Conservation (phyloP, 2,113 vertebrate species). For the Marmota flaviventris region DNA sequence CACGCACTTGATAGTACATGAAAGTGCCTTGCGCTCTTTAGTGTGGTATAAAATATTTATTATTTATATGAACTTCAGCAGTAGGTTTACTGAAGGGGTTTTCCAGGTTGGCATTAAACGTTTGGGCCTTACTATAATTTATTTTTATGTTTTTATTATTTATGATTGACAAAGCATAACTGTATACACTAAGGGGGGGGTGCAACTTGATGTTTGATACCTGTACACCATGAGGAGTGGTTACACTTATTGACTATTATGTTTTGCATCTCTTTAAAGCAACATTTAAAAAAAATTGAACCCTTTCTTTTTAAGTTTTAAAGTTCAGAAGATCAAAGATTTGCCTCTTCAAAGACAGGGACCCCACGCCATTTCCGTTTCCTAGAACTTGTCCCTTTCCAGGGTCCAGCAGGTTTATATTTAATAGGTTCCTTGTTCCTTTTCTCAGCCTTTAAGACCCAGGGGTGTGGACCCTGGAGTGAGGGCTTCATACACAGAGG, state of each 20-base stretch:
- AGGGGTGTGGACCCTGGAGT: neutral
- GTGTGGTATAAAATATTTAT: neutral
- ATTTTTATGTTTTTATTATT: neutral
- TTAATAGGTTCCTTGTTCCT: neutral
- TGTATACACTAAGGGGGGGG: neutral
- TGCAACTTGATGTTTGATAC: neutral
- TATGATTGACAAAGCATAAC: neutral
- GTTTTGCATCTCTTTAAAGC: neutral
- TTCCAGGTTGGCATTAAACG: neutral
- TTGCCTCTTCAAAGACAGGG: neutral
- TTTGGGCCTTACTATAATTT: neutral
- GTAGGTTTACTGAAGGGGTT: neutral
- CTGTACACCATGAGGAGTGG: neutral
- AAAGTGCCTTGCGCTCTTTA: neutral
- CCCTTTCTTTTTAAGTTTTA: conserved; percentile 4
- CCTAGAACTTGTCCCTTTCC: neutral
- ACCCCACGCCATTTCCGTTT: neutral
- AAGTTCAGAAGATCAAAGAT: conserved; percentile 26
- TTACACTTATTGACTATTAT: neutral
- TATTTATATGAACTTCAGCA: neutral
- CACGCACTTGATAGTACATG: neutral
- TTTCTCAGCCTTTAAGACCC: neutral
- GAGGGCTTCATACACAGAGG: neutral
- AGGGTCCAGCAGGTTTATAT: neutral
- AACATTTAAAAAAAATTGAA: neutral